Base-by-base conservation (phyloP, 2,797 vertebrate genomes). In the Lagorchestes hirsutus region DNA sequence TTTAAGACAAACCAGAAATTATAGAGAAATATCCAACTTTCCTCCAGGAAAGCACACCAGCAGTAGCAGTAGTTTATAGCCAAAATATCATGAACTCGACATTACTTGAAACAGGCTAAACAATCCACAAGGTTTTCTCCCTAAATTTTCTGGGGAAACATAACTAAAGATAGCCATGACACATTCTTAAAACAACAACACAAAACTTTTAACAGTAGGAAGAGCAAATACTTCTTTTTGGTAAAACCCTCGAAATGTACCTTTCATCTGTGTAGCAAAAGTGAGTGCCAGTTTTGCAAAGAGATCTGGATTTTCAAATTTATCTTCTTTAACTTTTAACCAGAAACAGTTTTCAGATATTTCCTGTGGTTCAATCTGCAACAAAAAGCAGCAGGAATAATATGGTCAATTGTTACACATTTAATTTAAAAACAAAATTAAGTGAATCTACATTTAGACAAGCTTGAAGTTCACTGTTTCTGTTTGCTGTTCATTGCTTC, bases 301-400 rank as follows among this genome's bases (percentile, higher is more conserved):
- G 93, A 99, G 99, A 98, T 99, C 99, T 5, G 99, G 98, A 98
- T 99, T 99, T 98, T 99, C 99, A 98, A 99, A 99, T 98, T 99
- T 99, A 90, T 99, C 99, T 98, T 99, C 99, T 98, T 99, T 99
- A 98, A 99, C 99, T 99, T 99, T 99, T 98, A 99, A 99, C 99
- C 99, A 99, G 98, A 99, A 99, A 98, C 99, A 99, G 98, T 99
- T 99, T 98, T 99, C 99, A 96, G 99, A 98, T 99, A 99, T 99
- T 98, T 99, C 99, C 98, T 99, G 99, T 97, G 99, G 99, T 96
- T 99, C 99, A 97, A 99, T 98, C 99, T 99, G 99, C 98, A 99
- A 98, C 2, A 91, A 96, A 98, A 98, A 96, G 91, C 67, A 95
- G 93, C 14, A 95, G 94, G 90, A 6, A 16, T n/a, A 91, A 92